These are phyloP conservation scores for Colinus virginianus DNA, from an alignment of 2,113 vertebrate species.

Conservation along the genomic window DNA sequence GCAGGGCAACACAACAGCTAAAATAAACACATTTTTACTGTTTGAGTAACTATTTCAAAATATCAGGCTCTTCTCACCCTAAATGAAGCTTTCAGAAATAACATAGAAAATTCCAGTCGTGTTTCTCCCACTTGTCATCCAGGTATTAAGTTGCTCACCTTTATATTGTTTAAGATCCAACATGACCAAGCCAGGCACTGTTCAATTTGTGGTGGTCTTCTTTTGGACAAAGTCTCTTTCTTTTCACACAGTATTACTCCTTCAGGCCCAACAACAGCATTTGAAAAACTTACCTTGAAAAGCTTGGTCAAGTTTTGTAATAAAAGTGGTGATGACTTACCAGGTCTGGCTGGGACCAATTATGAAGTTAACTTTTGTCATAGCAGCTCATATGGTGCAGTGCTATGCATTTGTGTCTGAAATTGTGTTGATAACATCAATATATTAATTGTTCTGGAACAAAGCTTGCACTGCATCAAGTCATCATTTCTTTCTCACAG, in stretches of 20 bases:
- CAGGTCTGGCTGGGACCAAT: background rate
- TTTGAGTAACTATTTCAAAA: background rate
- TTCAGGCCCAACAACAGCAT: background rate
- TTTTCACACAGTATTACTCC: background rate
- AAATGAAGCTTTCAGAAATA: background rate
- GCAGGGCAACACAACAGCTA: background rate
- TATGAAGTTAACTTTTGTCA: background rate
- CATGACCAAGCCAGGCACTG: background rate
- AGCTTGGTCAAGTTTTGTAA: background rate
- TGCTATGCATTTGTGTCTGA: background rate
- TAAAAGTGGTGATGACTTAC: background rate
- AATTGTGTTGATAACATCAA: background rate
- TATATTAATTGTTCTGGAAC: background rate
- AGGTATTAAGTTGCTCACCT: background rate
- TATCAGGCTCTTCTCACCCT: background rate
- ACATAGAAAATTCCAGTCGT: background rate
- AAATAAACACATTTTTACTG: background rate
- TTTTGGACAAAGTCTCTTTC: background rate
- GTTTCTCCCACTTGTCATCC: background rate
- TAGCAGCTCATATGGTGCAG: rapidly evolving
- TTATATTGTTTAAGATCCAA: background rate
- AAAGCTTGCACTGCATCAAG: background rate
- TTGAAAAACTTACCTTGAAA: background rate
- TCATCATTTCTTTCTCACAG: background rate
- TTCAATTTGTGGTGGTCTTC: background rate